phyloP scores from a whole-genome alignment of 2,113 vertebrate species.

The Trinectes maculatus region DNA sequence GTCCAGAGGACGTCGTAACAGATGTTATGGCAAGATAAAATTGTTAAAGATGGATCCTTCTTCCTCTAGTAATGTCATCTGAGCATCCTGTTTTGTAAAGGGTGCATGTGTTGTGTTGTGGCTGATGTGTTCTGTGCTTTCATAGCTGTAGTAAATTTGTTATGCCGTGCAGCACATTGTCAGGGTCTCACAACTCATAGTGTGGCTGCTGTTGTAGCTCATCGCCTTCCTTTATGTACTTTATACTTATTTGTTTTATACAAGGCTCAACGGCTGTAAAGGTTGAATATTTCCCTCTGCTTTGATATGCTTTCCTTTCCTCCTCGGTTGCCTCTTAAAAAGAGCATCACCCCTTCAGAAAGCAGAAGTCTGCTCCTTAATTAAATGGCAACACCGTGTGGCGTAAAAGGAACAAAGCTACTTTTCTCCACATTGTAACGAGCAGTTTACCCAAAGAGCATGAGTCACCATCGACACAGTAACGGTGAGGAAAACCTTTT shows the following conservation, averaged over 20 bases:
- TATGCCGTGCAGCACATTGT: no score
- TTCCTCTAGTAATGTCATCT: no score
- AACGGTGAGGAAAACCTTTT: conserved; percentile 12
- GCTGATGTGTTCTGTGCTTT: no score
- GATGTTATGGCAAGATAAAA: not conserved
- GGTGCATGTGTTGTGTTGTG: no score
- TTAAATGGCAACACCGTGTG: conserved; percentile 1
- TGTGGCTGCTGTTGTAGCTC: no score
- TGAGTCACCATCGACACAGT: conserved; percentile 5
- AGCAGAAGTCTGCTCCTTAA: not conserved
- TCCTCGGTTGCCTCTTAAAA: not conserved
- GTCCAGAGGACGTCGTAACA: not conserved
- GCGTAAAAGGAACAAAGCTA: not conserved
- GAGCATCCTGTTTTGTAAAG: no score
- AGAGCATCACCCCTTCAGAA: not conserved
- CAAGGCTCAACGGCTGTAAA: no score
- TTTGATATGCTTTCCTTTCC: not conserved
- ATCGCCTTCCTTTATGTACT: no score
- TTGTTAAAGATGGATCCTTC: not conserved
- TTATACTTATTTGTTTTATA: no score
- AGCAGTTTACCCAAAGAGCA: conserved; percentile 9
- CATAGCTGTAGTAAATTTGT: no score
- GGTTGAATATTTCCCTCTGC: not conserved
- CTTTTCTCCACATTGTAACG: not conserved
- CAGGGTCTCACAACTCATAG: no score